Percentiles rank a stretch among this genome's conserved stretches.
Evolutionary conservation across 1,140 invertebrate species (phyloP).

Genomic region (Microplitis demolitor): DNA sequence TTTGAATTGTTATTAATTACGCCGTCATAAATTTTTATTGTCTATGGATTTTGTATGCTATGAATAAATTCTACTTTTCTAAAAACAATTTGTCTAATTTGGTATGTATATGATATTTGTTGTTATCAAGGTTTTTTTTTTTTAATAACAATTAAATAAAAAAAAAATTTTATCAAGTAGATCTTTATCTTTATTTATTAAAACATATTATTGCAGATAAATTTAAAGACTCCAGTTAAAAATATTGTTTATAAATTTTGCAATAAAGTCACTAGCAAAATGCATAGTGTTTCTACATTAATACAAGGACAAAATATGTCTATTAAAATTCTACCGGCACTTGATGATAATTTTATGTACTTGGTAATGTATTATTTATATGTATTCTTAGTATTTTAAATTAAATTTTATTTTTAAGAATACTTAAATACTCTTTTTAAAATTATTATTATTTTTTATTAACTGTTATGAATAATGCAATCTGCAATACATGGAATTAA

Average conservation of each 20-base stretch:
- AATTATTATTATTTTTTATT: too few species aligned
- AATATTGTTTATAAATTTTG: constrained; percentile 35
- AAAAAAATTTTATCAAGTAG: too few species aligned
- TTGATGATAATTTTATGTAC: constrained; percentile 98
- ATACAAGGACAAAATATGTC: constrained; percentile 68
- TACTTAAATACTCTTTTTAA: not conserved
- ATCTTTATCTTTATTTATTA: not conserved
- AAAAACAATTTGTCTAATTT: not conserved
- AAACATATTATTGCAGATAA: not conserved
- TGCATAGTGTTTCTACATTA: constrained; percentile 63
- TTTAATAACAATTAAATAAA: too few species aligned
- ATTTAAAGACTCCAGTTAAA: constrained; percentile 31
- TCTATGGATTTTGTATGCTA: not conserved
- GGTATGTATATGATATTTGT: not conserved
- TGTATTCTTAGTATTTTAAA: not conserved
- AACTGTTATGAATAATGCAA: too few species aligned
- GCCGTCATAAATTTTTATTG: not conserved
- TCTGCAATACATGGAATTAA: too few species aligned
- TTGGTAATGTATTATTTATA: constrained; percentile 62
- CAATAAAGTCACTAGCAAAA: constrained; percentile 64
- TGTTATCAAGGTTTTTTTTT: too few species aligned
- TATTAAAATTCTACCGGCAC: constrained; percentile 73
- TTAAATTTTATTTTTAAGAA: not conserved
- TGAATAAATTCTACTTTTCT: not conserved
- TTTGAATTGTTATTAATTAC: too few species aligned